These are phyloP conservation scores for Spodoptera frugiperda DNA, from an alignment of 1,140 invertebrate species.

Conservation along the genomic window DNA sequence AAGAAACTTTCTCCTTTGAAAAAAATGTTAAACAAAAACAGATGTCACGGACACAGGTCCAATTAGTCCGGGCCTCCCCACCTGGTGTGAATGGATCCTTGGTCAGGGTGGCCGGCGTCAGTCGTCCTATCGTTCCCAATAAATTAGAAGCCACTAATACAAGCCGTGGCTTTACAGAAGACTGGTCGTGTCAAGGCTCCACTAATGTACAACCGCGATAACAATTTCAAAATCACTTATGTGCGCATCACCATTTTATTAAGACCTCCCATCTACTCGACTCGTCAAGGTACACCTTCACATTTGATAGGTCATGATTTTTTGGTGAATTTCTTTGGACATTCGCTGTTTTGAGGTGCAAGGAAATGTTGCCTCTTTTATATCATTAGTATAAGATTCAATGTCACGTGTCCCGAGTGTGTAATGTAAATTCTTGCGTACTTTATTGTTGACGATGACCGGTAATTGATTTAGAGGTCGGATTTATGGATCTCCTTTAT, in stretches of 20 bases:
- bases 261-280: constrained; percentile 54
- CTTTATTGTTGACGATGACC: constrained; percentile 76
- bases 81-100: constrained; percentile 78
- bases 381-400: constrained; percentile 77
- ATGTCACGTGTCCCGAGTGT: constrained; percentile 71
- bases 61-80: constrained; percentile 60
- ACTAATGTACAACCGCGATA: constrained; percentile 83
- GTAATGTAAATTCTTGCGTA: constrained; percentile 70
- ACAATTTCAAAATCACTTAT: constrained; percentile 82
- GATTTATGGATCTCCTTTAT: constrained; percentile 65
- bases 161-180: constrained; percentile 83
- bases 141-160: constrained; percentile 85
- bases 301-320: constrained; percentile 53
- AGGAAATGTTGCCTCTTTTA: constrained; percentile 76
- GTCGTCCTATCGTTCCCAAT: constrained; percentile 84
- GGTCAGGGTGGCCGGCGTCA: constrained; percentile 83
- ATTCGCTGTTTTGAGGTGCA: constrained; percentile 68
- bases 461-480: constrained; percentile 74
- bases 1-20: constrained; percentile 4
- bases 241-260: constrained; percentile 66
- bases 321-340: constrained; percentile 56
- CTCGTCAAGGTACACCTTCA: constrained; percentile 8
- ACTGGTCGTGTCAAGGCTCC: constrained; percentile 82
- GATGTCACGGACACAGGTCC: constrained; percentile 19
- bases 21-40: constrained; percentile 17